Percentiles rank a stretch among this genome's conserved stretches.
These are phyloP conservation scores for Sycobia sp. DNA, from an alignment of 1,140 invertebrate genomes.

Conservation along the genomic window DNA sequence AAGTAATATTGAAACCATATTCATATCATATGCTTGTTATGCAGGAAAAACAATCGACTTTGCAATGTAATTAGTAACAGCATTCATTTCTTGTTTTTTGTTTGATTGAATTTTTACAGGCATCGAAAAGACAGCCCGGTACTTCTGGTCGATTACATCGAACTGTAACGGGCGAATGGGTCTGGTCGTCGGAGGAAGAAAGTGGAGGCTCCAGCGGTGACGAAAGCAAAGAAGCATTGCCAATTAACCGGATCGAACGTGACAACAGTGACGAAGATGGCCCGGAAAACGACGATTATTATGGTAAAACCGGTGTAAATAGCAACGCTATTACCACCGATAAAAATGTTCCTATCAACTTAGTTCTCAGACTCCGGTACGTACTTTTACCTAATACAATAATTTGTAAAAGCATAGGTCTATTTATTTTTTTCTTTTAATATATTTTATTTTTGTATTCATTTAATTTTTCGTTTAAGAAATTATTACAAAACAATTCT, in stretches of 20 bases:
- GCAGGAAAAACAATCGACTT: too few relatives aligned
- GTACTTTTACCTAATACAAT: constrained; percentile 14
- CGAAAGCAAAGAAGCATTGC: constrained; percentile 58
- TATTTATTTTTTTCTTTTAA: too few relatives aligned
- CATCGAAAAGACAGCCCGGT: constrained; percentile 83
- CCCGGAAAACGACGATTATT: constrained; percentile 51
- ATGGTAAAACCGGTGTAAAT: constrained; percentile 48
- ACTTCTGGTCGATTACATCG: constrained; percentile 89
- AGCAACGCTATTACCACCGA: constrained; percentile 46
- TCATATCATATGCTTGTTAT: too few relatives aligned
- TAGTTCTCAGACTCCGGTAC: constrained; percentile 81
- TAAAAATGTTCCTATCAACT: constrained; percentile 68
- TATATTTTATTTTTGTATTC: background rate
- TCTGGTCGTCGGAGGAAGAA: constrained; percentile 93
- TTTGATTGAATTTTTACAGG: constrained; percentile 60
- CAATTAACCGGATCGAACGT: constrained; percentile 58
- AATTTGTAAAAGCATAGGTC: too few relatives aligned
- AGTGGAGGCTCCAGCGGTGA: constrained; percentile 63
- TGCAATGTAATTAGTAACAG: too few relatives aligned
- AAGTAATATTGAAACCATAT: too few relatives aligned
- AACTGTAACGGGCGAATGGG: constrained; percentile 96
- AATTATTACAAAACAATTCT: too few relatives aligned
- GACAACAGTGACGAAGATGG: constrained; percentile 57
- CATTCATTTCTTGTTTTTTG: too few relatives aligned
- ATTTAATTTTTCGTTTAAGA: constrained; percentile 5